A percentile compares a stretch with the other conserved stretches of the same genome.
phyloP scores from a whole-genome alignment of 1,140 invertebrate species.

The Camponotus pennsylvanicus region DNA sequence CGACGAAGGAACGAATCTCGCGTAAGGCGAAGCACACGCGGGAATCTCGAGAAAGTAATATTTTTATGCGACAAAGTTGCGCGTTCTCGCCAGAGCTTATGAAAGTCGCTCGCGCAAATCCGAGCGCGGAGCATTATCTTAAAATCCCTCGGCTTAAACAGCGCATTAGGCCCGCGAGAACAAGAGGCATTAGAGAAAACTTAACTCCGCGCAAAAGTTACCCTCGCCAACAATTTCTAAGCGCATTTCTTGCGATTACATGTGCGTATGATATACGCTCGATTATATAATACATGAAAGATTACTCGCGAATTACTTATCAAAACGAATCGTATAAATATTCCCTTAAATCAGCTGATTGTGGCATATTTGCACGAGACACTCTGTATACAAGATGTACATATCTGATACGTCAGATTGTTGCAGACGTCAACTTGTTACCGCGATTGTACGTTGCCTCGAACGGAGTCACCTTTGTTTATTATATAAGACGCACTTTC shows the following conservation, averaged over 20 bases:
- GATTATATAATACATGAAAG: background rate
- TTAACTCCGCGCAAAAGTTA: slow-evolving; percentile 78
- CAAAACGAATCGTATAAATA: too few species aligned
- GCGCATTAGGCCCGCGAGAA: slow-evolving; percentile 81
- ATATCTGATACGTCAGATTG: background rate
- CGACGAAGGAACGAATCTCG: background rate
- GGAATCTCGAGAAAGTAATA: slow-evolving; percentile 51
- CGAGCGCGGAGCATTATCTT: slow-evolving; percentile 65
- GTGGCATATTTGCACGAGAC: too few species aligned
- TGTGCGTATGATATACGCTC: background rate
- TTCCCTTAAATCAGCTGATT: too few species aligned
- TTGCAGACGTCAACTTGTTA: background rate
- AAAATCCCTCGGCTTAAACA: slow-evolving; percentile 80
- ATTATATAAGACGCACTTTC: slow-evolving; percentile 65
- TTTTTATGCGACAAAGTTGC: slow-evolving; percentile 68
- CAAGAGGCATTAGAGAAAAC: slow-evolving; percentile 86
- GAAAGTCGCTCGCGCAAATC: slow-evolving; percentile 66
- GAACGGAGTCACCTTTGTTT: slow-evolving; percentile 39
- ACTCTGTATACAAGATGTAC: background rate
- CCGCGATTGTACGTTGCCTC: background rate
- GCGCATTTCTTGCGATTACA: slow-evolving; percentile 33
- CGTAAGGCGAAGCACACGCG: background rate
- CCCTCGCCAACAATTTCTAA: slow-evolving; percentile 55
- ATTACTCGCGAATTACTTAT: too few species aligned
- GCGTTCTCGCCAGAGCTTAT: slow-evolving; percentile 36